Evolutionary conservation across 2,797 vertebrate species (phyloP).

Genomic region (Podargus strigoides): DNA sequence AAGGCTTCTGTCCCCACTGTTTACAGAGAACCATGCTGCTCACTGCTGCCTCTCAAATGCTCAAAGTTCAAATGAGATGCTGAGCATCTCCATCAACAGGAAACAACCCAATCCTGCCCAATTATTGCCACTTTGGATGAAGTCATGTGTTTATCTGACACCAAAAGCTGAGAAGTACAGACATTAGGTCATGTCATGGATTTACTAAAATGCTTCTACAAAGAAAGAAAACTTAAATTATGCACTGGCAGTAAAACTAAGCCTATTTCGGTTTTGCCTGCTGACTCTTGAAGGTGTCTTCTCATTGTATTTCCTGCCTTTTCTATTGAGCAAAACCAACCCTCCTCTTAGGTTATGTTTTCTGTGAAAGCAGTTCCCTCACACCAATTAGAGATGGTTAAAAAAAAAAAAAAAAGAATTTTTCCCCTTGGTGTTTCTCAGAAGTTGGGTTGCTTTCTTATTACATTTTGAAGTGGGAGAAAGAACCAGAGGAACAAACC

Average conservation of each 20-base stretch:
- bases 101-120: neutral
- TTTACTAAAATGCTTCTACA: neutral
- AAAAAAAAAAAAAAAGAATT: neutral
- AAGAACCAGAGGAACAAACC: neutral
- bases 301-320: neutral
- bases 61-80: neutral
- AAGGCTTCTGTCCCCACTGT: neutral
- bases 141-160: neutral
- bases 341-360: neutral
- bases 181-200: neutral
- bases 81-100: rapidly evolving
- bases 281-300: neutral
- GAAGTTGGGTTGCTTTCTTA: neutral
- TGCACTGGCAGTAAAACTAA: neutral
- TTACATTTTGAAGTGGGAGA: neutral
- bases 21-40: rapidly evolving
- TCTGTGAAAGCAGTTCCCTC: neutral
- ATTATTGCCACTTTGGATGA: neutral
- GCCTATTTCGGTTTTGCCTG: neutral
- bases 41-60: rapidly evolving
- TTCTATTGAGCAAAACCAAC: neutral
- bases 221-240: neutral
- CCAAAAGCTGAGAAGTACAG: neutral
- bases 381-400: neutral
- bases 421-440: neutral